A percentile compares a stretch with the other conserved stretches of the same genome.
Evolutionary conservation across 2,888 invertebrate genomes (phyloP).

Genomic region (Oxytorus armatus): DNA sequence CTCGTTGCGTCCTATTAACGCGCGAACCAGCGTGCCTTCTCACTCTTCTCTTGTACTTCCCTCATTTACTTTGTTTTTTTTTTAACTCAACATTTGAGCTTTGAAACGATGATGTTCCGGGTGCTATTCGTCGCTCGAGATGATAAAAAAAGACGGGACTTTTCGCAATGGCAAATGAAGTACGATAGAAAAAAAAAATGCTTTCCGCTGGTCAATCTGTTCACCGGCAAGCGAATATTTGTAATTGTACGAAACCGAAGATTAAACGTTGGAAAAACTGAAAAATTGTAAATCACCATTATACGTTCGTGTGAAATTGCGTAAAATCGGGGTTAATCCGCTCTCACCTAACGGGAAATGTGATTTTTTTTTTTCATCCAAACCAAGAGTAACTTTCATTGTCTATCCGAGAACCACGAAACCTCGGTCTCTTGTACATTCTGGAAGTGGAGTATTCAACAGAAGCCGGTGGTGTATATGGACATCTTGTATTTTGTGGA

Average conservation of each 20-base stretch:
- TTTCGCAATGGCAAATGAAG: neutral
- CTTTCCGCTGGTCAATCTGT: too few relatives aligned
- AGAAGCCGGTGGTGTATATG: constrained; percentile 18
- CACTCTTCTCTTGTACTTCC: neutral
- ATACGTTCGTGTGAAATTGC: neutral
- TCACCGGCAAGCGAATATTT: too few relatives aligned
- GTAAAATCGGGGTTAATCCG: neutral
- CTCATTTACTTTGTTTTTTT: neutral
- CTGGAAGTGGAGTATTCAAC: constrained; percentile 1
- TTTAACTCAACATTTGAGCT: neutral
- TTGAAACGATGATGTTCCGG: neutral
- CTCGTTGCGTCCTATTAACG: constrained; percentile 48
- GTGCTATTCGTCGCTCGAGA: neutral
- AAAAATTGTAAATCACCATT: neutral
- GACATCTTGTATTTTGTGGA: constrained; percentile 55
- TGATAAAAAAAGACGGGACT: neutral
- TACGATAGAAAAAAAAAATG: too few relatives aligned
- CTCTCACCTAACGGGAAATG: neutral
- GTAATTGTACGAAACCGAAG: too few relatives aligned
- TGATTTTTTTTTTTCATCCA: neutral
- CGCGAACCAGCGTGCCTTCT: constrained; percentile 31
- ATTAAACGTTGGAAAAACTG: neutral
- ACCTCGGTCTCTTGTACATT: neutral
- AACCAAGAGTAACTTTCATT: too few relatives aligned
- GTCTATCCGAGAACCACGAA: neutral